Base-by-base conservation (phyloP, 2,888 invertebrate genomes). In the Campoplex nolae region DNA sequence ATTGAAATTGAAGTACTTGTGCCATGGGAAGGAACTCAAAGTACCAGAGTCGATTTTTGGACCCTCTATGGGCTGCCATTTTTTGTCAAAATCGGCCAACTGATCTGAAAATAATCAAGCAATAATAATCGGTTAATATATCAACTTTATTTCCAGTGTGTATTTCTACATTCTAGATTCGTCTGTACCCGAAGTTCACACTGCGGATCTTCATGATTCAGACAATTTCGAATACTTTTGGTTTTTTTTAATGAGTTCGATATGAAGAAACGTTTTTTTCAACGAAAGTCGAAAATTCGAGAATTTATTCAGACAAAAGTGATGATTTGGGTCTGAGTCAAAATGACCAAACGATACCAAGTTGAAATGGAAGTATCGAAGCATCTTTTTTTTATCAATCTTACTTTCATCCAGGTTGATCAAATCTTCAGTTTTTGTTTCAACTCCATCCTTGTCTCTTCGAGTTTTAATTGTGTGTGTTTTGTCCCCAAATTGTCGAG, bases 401-500 rank as follows among this genome's bases (percentile, higher is more conserved):
- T 91, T 91, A 93, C 94, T 92, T 90, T 93, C 90, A 89, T 93
- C 91, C 67, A 92, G 91, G 81, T 94, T 93, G 51, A 92, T 87
- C 28, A 94, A 85, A 87, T 93, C 90, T 87, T 94, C 93, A 8
- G 90, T 91, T 87, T 91, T 91, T 2, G 91, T 92, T 90, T 94
- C 92, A 8, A 90, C 83, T 8, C 94, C 94, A 86, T 92, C 89
- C 81, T 92, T 92, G 76, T 94, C 93, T 83, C 83, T 92, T 77
- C 87, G 92, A 8, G 90, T 92, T 54, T 91, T 91, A 28, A 93
- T 79, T 11, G 92, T 91, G 74, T 94, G 91, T 13, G 90, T 91
- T 89, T 94, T 93, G 83, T 93, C 92, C 13, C 92, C 93, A 32
- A 91, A 90, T 90, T 93, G 91, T 42, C 92, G 90, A 38, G 95